Conservation (phyloP, 2,797 vertebrate genomes). For the Sandelia bainsii region DNA sequence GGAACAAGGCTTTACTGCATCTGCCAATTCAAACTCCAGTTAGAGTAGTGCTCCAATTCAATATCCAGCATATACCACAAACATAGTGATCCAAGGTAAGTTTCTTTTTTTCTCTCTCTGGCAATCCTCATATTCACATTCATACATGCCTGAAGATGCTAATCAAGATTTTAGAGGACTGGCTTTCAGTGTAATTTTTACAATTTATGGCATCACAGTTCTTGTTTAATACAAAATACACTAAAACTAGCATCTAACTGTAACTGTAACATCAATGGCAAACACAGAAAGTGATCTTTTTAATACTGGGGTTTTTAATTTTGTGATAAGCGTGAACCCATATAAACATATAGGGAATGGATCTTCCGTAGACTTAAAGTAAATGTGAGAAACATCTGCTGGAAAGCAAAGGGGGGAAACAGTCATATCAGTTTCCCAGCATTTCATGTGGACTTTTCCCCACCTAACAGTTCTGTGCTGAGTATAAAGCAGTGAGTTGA, state of each 20-base stretch:
- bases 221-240: constrained; percentile 8
- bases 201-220: not conserved
- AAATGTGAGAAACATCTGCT: constrained; percentile 65
- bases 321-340: constrained; percentile 23
- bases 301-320: constrained; percentile 1
- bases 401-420: constrained; percentile 31
- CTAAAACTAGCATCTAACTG: constrained; percentile 8
- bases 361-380: constrained; percentile 31
- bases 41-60: constrained; percentile 50
- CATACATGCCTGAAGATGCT: constrained; percentile 40
- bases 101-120: constrained; percentile 55
- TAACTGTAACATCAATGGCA: too few relatives aligned
- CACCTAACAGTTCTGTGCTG: constrained; percentile 43
- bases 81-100: constrained; percentile 80
- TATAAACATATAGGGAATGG: constrained; percentile 25
- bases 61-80: constrained; percentile 61
- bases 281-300: constrained; percentile 1
- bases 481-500: constrained; percentile 27
- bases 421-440: constrained; percentile 46
- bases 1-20: constrained; percentile 67
- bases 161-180: constrained; percentile 27
- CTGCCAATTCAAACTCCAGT: constrained; percentile 59
- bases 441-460: constrained; percentile 34
- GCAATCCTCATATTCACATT: constrained; percentile 42
- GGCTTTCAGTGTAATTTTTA: not conserved